Percentiles rank a stretch among this genome's conserved stretches.
Conservation (phyloP, 2,888 invertebrate species). For the Ganaspis brasiliensis region DNA sequence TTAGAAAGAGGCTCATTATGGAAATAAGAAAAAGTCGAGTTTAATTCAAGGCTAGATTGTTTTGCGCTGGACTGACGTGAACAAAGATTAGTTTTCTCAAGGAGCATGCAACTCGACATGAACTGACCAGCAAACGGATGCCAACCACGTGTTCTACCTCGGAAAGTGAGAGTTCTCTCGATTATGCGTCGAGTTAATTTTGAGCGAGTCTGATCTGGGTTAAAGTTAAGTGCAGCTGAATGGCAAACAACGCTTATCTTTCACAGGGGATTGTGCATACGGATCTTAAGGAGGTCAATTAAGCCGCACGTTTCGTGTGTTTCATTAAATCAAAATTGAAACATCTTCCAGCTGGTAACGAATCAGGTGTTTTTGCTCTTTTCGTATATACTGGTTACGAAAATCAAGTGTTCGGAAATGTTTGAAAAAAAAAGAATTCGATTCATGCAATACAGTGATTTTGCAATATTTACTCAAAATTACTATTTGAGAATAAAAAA, state of each 20-base stretch:
- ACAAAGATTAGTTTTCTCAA: constrained; percentile 39
- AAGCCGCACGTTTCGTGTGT: constrained; percentile 12
- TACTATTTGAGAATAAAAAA: too few relatives aligned
- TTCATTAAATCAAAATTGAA: constrained; percentile 5
- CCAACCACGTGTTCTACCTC: constrained; percentile 42
- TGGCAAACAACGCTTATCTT: constrained; percentile 39
- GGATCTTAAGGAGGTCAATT: constrained; percentile 41
- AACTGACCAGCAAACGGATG: constrained; percentile 24
- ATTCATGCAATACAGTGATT: too few relatives aligned
- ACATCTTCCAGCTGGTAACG: background rate
- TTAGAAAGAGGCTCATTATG: too few relatives aligned
- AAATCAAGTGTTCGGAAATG: too few relatives aligned
- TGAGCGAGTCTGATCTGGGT: constrained; percentile 39
- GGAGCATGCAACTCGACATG: constrained; percentile 16
- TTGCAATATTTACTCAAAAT: too few relatives aligned
- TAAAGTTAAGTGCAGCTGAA: constrained; percentile 43
- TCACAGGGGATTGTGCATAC: constrained; percentile 32
- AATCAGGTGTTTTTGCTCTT: too few relatives aligned
- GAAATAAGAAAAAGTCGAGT: background rate
- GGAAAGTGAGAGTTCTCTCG: constrained; percentile 44
- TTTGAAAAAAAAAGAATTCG: too few relatives aligned
- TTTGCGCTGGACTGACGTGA: background rate
- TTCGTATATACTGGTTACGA: too few relatives aligned
- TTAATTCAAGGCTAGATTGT: constrained; percentile 27
- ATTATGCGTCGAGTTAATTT: constrained; percentile 42